A percentile compares a stretch with the other conserved stretches of the same genome.
phyloP scores from a whole-genome alignment of 1,140 invertebrate genomes.

The Drosophila sulfurigaster region DNA sequence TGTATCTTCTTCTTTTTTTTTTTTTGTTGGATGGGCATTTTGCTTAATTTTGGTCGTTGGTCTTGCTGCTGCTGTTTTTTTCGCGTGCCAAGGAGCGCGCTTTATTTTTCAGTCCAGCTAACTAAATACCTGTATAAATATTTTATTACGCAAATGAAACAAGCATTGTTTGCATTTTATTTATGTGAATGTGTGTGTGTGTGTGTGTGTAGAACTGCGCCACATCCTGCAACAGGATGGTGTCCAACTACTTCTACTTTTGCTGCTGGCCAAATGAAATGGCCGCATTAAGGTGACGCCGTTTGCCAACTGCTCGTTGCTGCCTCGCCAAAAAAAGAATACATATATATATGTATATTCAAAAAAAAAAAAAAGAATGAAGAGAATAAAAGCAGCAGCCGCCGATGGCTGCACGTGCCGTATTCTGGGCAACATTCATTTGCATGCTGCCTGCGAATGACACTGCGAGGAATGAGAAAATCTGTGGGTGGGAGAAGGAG shows the following conservation, averaged over 20 bases:
- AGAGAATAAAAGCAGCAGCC: conserved; percentile 4
- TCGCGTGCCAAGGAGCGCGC: conserved; percentile 13
- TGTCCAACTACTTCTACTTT: conserved; percentile 5
- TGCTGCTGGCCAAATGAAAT: conserved; percentile 44
- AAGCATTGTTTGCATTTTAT: conserved; percentile 81
- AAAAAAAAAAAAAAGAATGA: not conserved
- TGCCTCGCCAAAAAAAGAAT: not conserved
- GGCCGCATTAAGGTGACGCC: conserved; percentile 46
- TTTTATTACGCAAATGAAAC: conserved; percentile 82
- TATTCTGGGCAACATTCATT: conserved; percentile 48
- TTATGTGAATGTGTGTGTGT: conserved; percentile 39
- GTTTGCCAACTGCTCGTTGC: conserved; percentile 7
- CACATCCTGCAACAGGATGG: conserved; percentile 58
- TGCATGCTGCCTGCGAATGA: conserved; percentile 50
- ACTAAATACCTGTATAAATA: conserved; percentile 82
- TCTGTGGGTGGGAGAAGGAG: not conserved
- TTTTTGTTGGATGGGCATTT: conserved; percentile 12
- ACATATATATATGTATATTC: not conserved
- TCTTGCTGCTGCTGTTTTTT: conserved; percentile 6
- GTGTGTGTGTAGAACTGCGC: conserved; percentile 28
- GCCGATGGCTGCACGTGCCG: conserved; percentile 38
- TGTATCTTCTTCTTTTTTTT: not conserved
- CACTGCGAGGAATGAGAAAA: conserved; percentile 25
- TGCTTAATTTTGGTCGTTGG: conserved; percentile 53
- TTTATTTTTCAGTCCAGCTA: conserved; percentile 61